Base-by-base conservation (phyloP, 2,888 invertebrate genomes). In the Lamellibrachia columna region DNA sequence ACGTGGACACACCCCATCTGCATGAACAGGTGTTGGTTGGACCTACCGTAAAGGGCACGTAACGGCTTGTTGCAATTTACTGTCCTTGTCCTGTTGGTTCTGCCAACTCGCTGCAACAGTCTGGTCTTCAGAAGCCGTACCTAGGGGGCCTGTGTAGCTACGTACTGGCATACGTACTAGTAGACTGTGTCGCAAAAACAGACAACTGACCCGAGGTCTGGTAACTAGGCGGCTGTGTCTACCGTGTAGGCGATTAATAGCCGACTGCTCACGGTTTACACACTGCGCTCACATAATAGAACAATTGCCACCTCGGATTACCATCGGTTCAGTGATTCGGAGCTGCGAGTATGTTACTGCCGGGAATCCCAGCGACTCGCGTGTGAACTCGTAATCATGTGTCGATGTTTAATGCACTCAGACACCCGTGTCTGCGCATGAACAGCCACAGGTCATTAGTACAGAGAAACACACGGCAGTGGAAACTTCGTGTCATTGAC, bases 171-270 rank as follows among this genome's bases (percentile, higher is more conserved):
- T 2, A 22, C 40, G 40, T 40, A 40, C 75, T n/a, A n/a, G 75
- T 22, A 75, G 75, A 75, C 75, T 15, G 75, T 75, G n/a, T 75
- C 75, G 75, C n/a, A 75, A 75, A 75, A 75, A 75, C 75, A 75
- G 75, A n/a, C 75, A 22, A 75, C 75, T 75, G 75, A 75, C 75
- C 75, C 75, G 6, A n/a, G 75, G 75, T 75, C 75, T 75, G 75
- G 75, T 75, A 75, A 75, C 75, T 75, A 75, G 75, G 75, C 75
- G 75, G 15, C 22, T 15, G 75, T 22, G 75, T 75, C 22, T 75
- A 4, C 22, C 75, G 22, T 22, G 15, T 6, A 75, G 75, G 22
- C 75, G 22, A 75, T 75, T 15, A 75, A 75, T 75, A 75, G 75
- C 75, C 75, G 15, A 75, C 75, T 75, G 15, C 75, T 75, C 75